Evolutionary conservation across 2,113 vertebrate genomes (phyloP).

Genomic region (Lasiurus cinereus): DNA sequence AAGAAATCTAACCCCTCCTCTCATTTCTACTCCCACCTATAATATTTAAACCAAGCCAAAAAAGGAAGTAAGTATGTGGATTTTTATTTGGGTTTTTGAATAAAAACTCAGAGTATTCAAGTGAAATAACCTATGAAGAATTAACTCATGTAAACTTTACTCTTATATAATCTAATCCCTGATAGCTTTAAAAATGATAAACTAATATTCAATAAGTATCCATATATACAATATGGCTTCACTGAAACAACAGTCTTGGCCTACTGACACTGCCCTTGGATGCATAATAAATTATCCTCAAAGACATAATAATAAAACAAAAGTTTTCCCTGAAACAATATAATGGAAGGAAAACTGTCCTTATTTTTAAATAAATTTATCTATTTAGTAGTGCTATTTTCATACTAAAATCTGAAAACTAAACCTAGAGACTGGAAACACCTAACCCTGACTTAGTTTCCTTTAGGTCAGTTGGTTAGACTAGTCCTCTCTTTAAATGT

Average conservation of each 20-base stretch:
- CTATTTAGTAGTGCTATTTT: neutral
- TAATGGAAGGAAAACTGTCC: neutral
- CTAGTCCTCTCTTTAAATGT: neutral
- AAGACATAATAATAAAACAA: neutral
- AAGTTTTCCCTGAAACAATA: neutral
- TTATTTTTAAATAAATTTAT: constrained; percentile 28
- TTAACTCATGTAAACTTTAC: neutral
- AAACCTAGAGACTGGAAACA: constrained; percentile 8
- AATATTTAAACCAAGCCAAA: neutral
- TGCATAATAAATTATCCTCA: neutral
- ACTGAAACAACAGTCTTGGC: neutral
- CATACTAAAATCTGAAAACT: constrained; percentile 17
- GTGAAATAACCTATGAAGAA: neutral
- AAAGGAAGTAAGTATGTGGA: neutral
- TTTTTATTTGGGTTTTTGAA: neutral
- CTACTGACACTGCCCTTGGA: neutral
- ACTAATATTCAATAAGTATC: neutral
- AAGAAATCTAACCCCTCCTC: neutral
- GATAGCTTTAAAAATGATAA: constrained; percentile 34
- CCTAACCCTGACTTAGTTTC: neutral
- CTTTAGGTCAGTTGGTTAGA: constrained; percentile 15
- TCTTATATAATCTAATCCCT: neutral
- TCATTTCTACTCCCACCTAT: neutral
- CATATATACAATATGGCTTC: neutral
- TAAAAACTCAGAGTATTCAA: neutral